Base-by-base conservation (phyloP, 2,113 vertebrate species). In the Fulmarus glacialis region DNA sequence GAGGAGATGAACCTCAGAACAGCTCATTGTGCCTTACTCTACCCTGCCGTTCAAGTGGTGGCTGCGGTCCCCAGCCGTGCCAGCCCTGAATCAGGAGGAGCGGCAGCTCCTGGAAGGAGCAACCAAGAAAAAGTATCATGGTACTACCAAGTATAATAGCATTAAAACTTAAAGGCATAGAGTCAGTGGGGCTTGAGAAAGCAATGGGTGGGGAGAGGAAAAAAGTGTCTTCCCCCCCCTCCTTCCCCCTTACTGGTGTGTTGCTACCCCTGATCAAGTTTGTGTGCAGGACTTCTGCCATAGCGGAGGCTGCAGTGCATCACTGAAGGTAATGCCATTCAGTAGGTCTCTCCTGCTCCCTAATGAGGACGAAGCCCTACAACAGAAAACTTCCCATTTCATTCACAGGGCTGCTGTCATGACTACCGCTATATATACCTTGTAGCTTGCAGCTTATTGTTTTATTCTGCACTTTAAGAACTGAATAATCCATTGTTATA, bases 201-300 rank as follows among this genome's bases (percentile, higher is more conserved):
- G 58, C 14, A 59, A 11, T 10, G 18, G 26, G 16, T 2, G 10
- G 26, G 58, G 27, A 50, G 62, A 48, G 8, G 29, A 32, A 53
- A 72, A 17, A 40, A 60, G 8, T n/a, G 8, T 24, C 15, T n/a
- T n/a, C n/a, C n/a, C n/a, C n/a, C n/a, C n/a, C n/a, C n/a, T n/a
- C n/a, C 22, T 12, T 11, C 21, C 5, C 3, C 1, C 4, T 21
- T 40, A 24, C 14, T 43, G 21, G 34, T 59, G 18, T 1, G 2
- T 60, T 68, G 26, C 71, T 62, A 12, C 34, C 50, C 16, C 48
- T 32, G 16, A 42, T 36, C 14, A 55, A 14, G 6, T 42, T 78
- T 71, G 43, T 34, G 58, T 20, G 36, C 24, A 42, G 32, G 36
- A 78, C 26, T 63, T 58, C 12, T 42, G 30, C 56, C 15, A 4